Conservation (phyloP, 1,140 invertebrate genomes). For the Copidosoma floridanum region DNA sequence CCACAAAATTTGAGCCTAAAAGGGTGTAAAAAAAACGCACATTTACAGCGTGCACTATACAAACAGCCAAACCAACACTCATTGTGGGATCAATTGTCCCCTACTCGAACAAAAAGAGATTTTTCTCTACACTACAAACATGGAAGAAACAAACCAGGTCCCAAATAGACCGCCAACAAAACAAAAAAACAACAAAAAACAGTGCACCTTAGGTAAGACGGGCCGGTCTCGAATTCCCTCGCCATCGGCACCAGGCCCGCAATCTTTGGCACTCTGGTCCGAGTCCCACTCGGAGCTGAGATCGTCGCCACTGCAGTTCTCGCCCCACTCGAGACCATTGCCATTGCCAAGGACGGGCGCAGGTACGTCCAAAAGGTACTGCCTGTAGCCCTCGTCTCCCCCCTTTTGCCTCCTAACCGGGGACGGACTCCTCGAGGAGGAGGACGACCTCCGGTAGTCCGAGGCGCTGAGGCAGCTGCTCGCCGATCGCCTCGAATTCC, state of each 20-base stretch:
- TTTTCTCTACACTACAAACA: too few relatives aligned
- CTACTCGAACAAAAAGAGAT: too few relatives aligned
- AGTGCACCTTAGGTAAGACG: background rate
- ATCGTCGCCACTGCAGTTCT: slow-evolving; percentile 81
- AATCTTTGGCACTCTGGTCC: slow-evolving; percentile 61
- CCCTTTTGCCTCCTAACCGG: slow-evolving; percentile 27
- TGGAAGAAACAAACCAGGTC: too few relatives aligned
- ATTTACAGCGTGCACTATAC: too few relatives aligned
- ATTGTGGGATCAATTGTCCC: too few relatives aligned
- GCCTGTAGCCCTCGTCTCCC: slow-evolving; percentile 68
- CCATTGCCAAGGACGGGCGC: slow-evolving; percentile 56
- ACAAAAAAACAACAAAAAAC: background rate
- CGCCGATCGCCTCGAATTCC: slow-evolving; percentile 41
- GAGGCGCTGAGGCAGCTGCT: background rate
- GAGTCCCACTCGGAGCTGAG: slow-evolving; percentile 88
- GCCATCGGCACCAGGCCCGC: slow-evolving; percentile 25
- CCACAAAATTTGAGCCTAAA: too few relatives aligned
- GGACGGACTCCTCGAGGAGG: slow-evolving; percentile 45
- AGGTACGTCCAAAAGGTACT: slow-evolving; percentile 78
- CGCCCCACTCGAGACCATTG: slow-evolving; percentile 72
- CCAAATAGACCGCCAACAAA: too few relatives aligned
- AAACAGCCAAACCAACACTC: too few relatives aligned
- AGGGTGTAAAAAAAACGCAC: too few relatives aligned
- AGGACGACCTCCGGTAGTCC: slow-evolving; percentile 30
- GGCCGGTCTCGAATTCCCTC: background rate